Conservation (phyloP, 1,140 invertebrate genomes). For the Trachelipus rathkii region DNA sequence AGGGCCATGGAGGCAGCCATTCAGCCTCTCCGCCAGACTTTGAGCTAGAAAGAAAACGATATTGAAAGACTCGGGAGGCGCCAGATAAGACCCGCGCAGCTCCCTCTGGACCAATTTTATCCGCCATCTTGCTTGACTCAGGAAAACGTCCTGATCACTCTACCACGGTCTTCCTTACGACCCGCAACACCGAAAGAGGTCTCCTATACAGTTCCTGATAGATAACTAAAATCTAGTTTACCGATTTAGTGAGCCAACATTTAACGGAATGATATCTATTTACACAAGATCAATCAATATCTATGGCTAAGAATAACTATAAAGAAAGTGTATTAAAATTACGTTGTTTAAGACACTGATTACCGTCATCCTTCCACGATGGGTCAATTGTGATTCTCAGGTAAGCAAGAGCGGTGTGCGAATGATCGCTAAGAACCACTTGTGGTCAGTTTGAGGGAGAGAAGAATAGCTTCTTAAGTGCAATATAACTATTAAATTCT, state of each 20-base stretch:
- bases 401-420: background rate
- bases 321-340: background rate
- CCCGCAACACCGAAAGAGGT: background rate
- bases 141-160: conserved; percentile 7
- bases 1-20: conserved; percentile 9
- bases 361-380: background rate
- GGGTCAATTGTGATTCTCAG: background rate
- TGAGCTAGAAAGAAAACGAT: background rate
- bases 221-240: background rate
- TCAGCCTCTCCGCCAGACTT: conserved; percentile 1
- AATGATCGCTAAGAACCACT: background rate
- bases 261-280: too few relatives aligned
- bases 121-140: conserved; percentile 8
- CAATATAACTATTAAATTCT: too few relatives aligned
- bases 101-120: conserved; percentile 9
- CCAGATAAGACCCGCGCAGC: conserved; percentile 3
- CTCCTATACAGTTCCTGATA: background rate
- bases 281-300: background rate
- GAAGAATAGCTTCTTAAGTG: background rate
- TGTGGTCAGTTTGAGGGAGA: background rate
- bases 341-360: background rate
- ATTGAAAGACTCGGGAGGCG: background rate
- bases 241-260: background rate
- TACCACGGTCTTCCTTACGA: background rate
- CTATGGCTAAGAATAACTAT: background rate